A percentile compares a stretch with the other conserved stretches of the same genome.
Evolutionary conservation across 2,113 vertebrate species (phyloP).

Genomic region (Conger conger): DNA sequence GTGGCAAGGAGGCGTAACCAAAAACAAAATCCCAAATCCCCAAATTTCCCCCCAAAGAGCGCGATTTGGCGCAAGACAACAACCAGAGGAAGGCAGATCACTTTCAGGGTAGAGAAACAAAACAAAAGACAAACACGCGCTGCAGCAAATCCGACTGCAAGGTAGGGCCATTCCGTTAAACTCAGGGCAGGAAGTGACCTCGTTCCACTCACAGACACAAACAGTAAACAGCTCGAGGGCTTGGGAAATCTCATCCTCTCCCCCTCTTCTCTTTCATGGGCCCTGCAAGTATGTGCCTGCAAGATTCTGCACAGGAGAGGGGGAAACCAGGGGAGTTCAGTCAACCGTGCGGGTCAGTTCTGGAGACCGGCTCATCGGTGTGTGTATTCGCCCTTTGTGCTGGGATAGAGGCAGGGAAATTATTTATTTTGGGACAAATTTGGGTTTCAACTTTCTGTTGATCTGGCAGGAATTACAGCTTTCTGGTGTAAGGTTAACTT

Average conservation of each 20-base stretch:
- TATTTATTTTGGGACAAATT: constrained; percentile 52
- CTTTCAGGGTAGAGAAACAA: not conserved
- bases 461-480: constrained; percentile 61
- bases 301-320: constrained; percentile 23
- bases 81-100: not conserved
- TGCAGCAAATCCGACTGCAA: not conserved
- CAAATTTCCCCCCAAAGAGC: constrained; percentile 26
- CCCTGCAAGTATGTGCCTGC: constrained; percentile 20
- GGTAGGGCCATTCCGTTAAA: constrained; percentile 25
- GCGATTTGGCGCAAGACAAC: constrained; percentile 19
- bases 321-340: constrained; percentile 42
- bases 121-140: not conserved
- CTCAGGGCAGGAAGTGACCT: constrained; percentile 26
- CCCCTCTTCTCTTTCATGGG: constrained; percentile 36
- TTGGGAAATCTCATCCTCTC: constrained; percentile 15
- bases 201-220: constrained; percentile 29
- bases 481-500: constrained; percentile 67
- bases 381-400: constrained; percentile 16
- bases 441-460: constrained; percentile 52
- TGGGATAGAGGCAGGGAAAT: constrained; percentile 42
- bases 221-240: constrained; percentile 22
- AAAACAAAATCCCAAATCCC: constrained; percentile 17
- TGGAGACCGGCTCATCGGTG: constrained; percentile 49
- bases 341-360: constrained; percentile 49
- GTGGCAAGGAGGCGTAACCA: constrained; percentile 43